Percentiles rank a stretch among this genome's conserved stretches.
phyloP scores from a whole-genome alignment of 2,888 invertebrate species.

The Ophion slaviceki region DNA sequence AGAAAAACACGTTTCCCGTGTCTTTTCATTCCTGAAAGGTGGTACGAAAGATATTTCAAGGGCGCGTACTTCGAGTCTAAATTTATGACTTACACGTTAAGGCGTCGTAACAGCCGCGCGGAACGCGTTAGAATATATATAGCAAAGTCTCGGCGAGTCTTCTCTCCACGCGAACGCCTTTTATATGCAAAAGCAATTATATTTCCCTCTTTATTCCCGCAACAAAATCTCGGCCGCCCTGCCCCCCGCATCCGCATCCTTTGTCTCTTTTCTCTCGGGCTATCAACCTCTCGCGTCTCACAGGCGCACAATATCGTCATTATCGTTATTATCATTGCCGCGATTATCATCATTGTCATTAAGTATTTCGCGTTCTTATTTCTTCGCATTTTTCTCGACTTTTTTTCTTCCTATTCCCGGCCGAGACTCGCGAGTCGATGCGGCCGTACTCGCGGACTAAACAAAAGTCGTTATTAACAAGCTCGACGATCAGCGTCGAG shows the following conservation, averaged over 20 bases:
- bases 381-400: slow-evolving; percentile 20
- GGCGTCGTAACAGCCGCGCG: slow-evolving; percentile 27
- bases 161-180: slow-evolving; percentile 13
- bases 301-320: slow-evolving; percentile 17
- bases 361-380: slow-evolving; percentile 56
- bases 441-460: slow-evolving; percentile 44
- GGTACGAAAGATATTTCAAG: slow-evolving; percentile 37
- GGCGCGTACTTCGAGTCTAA: slow-evolving; percentile 25
- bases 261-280: slow-evolving; percentile 34
- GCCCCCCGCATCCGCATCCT: neutral
- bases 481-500: slow-evolving; percentile 45
- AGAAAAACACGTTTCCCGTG: neutral
- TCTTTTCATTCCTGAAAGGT: slow-evolving; percentile 4
- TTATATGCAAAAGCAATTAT: slow-evolving; percentile 35
- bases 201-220: slow-evolving; percentile 11
- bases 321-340: slow-evolving; percentile 27
- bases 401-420: slow-evolving; percentile 29
- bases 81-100: slow-evolving; percentile 36
- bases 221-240: slow-evolving; percentile 1
- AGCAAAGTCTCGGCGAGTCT: slow-evolving; percentile 7
- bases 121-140: slow-evolving; percentile 31
- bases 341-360: slow-evolving; percentile 59
- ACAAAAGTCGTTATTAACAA: slow-evolving; percentile 61
- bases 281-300: slow-evolving; percentile 21
- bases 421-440: slow-evolving; percentile 30